A percentile compares a stretch with the other conserved stretches of the same genome.
Evolutionary conservation across 2,113 vertebrate genomes (phyloP).

Genomic region (Otus sunia): DNA sequence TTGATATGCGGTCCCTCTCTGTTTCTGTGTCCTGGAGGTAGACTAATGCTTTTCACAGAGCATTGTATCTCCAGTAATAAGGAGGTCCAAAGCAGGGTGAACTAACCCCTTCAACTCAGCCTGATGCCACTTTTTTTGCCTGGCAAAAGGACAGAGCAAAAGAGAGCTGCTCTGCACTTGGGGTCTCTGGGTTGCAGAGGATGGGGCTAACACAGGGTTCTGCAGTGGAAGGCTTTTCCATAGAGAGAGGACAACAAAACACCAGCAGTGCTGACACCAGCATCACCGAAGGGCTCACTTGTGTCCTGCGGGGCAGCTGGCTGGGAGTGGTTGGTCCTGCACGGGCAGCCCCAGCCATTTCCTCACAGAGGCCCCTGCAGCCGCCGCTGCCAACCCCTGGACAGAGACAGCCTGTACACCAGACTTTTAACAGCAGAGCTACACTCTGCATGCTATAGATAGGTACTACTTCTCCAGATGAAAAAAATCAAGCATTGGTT

Average conservation of each 20-base stretch:
- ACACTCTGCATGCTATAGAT: not conserved
- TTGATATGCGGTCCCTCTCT: not conserved
- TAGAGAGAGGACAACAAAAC: not conserved
- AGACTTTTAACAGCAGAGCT: not conserved
- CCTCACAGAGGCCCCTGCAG: not conserved
- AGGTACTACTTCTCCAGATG: not conserved
- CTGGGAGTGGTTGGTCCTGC: not conserved
- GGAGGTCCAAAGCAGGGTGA: not conserved
- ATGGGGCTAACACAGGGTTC: not conserved
- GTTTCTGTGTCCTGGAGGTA: not conserved
- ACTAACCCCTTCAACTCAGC: not conserved
- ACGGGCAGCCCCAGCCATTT: not conserved
- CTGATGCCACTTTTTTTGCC: not conserved
- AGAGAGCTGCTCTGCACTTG: not conserved
- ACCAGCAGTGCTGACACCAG: not conserved
- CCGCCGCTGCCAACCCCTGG: fast-evolving
- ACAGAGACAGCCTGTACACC: not conserved
- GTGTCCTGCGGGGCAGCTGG: not conserved
- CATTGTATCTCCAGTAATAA: not conserved
- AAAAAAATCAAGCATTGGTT: not conserved
- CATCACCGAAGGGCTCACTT: not conserved
- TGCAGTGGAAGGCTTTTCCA: not conserved
- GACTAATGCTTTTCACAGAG: not conserved
- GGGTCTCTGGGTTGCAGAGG: not conserved
- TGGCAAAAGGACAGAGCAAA: not conserved